Base-by-base conservation (phyloP, 2,113 vertebrate species). In the Stigmatopora argus region DNA sequence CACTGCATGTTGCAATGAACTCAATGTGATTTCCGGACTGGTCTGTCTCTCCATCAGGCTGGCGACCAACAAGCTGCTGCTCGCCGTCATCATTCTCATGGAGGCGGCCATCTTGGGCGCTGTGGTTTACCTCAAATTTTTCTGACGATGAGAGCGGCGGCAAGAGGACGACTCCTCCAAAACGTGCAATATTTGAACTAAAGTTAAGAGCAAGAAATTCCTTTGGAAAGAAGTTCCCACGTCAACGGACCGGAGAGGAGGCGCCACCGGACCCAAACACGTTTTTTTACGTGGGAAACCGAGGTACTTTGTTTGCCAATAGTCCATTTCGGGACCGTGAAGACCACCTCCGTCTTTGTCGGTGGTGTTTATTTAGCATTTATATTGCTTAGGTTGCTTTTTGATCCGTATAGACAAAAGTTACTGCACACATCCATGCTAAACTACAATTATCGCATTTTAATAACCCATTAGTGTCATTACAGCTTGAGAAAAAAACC, bases 51-150 rank as follows among this genome's bases (percentile, higher is more conserved):
- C 26, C 18, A 14, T 23, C 64, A 99, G 96, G 82, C 21, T 99
- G 61, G 75, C 91, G 84, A 99, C 97, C 0, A 98, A 99, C 82
- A 99, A 98, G 84, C 81, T 99, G 81, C 85, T 99, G 35, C 89
- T 98, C 59, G 91, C 80, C 4, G 77, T 97, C 31, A 90, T 99
- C 85, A 98, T 99, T 83, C 41, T 99, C 59, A 88, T 99, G 90
- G 96, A 99, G 77, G 9, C 97, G 34, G 91, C 79, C 76, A 94
- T 99, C 80, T 89, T 99, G 48, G 95, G 89, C n/a, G 94, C 93
- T 1, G 88, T 96, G 58, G 80, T 99, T 59, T 99, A 98, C 85
- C 89, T 96, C 68, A 98, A 94, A 83, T 99, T 99, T 89, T 96
- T 99, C 69, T 86, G 77, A 19, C 82, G 78, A 66, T 86, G 73